Evolutionary conservation across 2,888 invertebrate genomes (phyloP).

Genomic region (Syrista parreyssii): DNA sequence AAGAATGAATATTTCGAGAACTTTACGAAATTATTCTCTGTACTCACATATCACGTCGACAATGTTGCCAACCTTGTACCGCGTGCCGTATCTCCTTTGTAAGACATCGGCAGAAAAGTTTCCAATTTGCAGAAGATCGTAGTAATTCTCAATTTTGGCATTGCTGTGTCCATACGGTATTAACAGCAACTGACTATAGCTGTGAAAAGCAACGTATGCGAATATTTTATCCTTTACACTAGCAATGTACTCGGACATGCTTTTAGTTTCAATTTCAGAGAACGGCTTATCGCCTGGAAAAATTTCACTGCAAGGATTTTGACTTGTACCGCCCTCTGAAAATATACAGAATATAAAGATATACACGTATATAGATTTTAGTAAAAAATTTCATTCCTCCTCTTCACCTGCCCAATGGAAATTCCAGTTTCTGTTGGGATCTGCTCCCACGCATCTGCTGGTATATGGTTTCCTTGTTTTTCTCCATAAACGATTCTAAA

Average conservation of each 20-base stretch:
- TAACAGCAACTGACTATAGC: conserved; percentile 73
- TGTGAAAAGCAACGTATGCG: conserved; percentile 73
- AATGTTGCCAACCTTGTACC: conserved; percentile 32
- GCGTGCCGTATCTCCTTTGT: conserved; percentile 61
- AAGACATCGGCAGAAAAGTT: conserved; percentile 48
- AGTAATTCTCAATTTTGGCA: conserved; percentile 66
- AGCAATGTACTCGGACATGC: conserved; percentile 66
- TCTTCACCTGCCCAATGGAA: conserved; percentile 71
- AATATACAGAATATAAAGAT: conserved; percentile 20
- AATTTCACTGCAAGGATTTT: conserved; percentile 61
- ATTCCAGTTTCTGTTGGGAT: conserved; percentile 76
- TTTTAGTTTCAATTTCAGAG: conserved; percentile 70
- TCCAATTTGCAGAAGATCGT: conserved; percentile 63
- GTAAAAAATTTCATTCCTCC: background rate
- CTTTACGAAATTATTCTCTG: background rate
- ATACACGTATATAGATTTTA: conserved; percentile 33
- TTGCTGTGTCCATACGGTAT: conserved; percentile 71
- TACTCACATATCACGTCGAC: conserved; percentile 46
- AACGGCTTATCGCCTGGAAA: conserved; percentile 70
- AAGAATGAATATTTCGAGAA: background rate
- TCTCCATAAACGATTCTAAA: conserved; percentile 73
- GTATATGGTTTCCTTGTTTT: conserved; percentile 71
- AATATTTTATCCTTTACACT: conserved; percentile 64
- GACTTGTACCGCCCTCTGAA: conserved; percentile 68
- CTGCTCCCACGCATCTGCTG: conserved; percentile 69